Conservation (phyloP, 2,888 invertebrate species). For the Coleophora deauratella region DNA sequence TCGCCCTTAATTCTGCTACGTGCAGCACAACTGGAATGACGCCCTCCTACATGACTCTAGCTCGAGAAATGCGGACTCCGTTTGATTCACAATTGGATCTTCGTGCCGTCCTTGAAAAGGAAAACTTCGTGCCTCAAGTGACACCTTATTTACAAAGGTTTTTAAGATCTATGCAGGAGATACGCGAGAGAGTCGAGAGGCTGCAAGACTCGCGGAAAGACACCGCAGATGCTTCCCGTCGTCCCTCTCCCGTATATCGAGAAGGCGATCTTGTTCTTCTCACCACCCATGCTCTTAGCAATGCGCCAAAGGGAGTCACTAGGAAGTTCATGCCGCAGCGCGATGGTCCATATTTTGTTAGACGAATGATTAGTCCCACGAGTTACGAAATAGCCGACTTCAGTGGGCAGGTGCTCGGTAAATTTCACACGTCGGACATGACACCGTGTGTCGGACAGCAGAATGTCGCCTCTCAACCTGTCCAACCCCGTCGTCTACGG, state of each 20-base stretch:
- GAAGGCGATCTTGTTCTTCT: constrained; percentile 7
- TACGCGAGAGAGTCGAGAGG: neutral
- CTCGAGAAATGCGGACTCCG: constrained; percentile 22
- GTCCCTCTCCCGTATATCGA: neutral
- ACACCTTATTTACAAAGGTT: constrained; percentile 15
- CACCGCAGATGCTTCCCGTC: neutral
- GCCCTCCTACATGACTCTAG: constrained; percentile 25
- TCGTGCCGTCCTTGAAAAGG: constrained; percentile 6
- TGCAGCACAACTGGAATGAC: constrained; percentile 16
- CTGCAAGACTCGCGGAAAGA: constrained; percentile 1
- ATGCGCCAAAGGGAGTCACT: constrained; percentile 10
- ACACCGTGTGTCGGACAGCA: no score
- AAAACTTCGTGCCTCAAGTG: constrained; percentile 17
- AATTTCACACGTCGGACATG: no score
- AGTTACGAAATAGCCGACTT: no score
- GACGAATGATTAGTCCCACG: no score
- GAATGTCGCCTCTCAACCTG: no score
- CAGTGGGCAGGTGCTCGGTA: no score
- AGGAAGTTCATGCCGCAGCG: no score
- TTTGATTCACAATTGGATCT: constrained; percentile 8
- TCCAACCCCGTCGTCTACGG: no score
- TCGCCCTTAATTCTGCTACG: constrained; percentile 19
- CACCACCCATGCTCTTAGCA: constrained; percentile 3
- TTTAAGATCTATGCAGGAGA: neutral
- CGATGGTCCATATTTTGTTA: no score